Conservation (phyloP, 2,113 vertebrate genomes). For the Lynx canadensis region DNA sequence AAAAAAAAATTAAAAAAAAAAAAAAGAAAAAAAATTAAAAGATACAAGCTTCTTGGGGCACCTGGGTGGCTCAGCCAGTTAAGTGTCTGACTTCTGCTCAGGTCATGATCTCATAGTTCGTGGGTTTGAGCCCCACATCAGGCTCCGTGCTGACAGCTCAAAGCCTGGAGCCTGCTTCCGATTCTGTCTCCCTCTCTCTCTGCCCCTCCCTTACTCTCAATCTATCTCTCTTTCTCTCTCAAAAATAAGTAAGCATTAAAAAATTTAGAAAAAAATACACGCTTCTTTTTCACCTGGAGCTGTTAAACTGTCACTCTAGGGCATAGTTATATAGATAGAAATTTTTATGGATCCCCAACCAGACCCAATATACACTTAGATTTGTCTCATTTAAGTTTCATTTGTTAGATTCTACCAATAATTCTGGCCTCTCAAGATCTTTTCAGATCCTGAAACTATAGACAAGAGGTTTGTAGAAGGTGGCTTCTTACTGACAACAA, state of each 20-base stretch:
- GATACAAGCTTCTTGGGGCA: not conserved
- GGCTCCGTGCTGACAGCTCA: too few relatives aligned
- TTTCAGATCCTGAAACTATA: not conserved
- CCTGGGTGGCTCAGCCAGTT: too few relatives aligned
- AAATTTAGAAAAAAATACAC: not conserved
- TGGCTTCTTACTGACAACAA: conserved; percentile 8
- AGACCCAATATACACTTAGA: not conserved
- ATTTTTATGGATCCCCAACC: not conserved
- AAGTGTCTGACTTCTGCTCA: too few relatives aligned
- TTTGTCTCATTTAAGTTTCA: not conserved
- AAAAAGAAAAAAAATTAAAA: not conserved
- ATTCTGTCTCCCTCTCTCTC: too few relatives aligned
- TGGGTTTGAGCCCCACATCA: too few relatives aligned
- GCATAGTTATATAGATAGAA: not conserved
- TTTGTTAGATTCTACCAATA: not conserved
- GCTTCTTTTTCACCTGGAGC: not conserved
- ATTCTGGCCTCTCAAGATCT: not conserved
- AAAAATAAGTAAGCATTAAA: too few relatives aligned
- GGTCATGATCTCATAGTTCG: too few relatives aligned
- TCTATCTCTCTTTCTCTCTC: too few relatives aligned
- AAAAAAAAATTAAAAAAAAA: too few relatives aligned
- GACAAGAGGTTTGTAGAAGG: not conserved
- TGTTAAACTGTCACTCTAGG: not conserved
- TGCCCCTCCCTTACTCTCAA: too few relatives aligned
- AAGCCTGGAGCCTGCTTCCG: too few relatives aligned